Evolutionary conservation across 2,888 invertebrate species (phyloP), one percentile per base, ranked within the genome.

Genomic region (Eugnorisma glareosa): DNA sequence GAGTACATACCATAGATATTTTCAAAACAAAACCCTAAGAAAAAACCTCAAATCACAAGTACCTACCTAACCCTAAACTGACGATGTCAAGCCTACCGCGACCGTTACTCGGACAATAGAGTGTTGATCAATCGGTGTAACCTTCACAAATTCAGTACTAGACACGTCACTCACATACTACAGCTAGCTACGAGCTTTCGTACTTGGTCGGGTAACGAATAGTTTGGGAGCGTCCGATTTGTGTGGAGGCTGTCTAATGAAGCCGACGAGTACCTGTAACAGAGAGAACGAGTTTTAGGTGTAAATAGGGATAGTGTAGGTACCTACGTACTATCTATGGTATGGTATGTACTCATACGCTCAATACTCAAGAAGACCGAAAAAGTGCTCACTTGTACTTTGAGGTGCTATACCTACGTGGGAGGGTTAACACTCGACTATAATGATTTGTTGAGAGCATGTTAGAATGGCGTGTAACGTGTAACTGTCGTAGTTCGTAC

Each of bases 181-280:
- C 18, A 54, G 4, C 59, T 31, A 69, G 54, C 18, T 67, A 37
- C 10, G 67, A 73, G 45, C 75, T 74, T 75, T 84, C 69, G 11
- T n/a, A 51, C 69, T 72, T 59, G 11, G 80, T 43, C 72, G 78
- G 73, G 59, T 83, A 72, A 77, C 78, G 82, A 82, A 83, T 79
- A 86, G 80, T 82, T 88, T 72, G 77, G 75, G 71, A 80, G 73
- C 64, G 73, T 74, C 69, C 31, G 61, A 72, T 64, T 59, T 67
- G 66, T 57, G 63, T 64, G 48, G 64, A 67, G 73, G 54, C 35
- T 59, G 63, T 75, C 61, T 81, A 79, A 79, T 84, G 80, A 83
- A 73, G 70, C 83, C 81, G 77, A 48, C 73, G 73, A 78, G 89
- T 90, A 90, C 91, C 91, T 91, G 91, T 43, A 90, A 89, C 79